A percentile compares a stretch with the other conserved stretches of the same genome.
Conservation (phyloP, 1,140 invertebrate species). For the Stenopsyche tienmushanensis region DNA sequence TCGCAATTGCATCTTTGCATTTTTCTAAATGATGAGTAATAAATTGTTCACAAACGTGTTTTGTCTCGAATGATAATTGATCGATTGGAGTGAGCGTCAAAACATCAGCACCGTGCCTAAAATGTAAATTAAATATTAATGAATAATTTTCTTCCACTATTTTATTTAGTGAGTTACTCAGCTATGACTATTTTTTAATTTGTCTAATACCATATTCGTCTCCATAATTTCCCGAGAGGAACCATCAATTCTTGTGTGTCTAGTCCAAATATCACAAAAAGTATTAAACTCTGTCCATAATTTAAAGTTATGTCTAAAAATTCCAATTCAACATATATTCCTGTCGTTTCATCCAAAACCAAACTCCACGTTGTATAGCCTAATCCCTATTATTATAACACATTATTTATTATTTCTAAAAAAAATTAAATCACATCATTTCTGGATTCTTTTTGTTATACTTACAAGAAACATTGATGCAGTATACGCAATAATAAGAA, state of each 20-base stretch:
- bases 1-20: conserved; percentile 77
- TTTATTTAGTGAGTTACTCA: not conserved
- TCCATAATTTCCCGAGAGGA: conserved; percentile 63
- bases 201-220: conserved; percentile 56
- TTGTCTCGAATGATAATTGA: conserved; percentile 74
- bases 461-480: conserved; percentile 85
- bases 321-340: conserved; percentile 87
- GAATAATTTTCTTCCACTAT: conserved; percentile 18
- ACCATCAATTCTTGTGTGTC: conserved; percentile 73
- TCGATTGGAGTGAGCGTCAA: conserved; percentile 70
- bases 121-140: conserved; percentile 20
- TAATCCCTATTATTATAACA: conserved; percentile 64
- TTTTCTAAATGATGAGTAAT: conserved; percentile 78
- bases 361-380: conserved; percentile 84
- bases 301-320: conserved; percentile 88
- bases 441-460: no score
- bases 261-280: conserved; percentile 83
- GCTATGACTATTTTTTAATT: not conserved
- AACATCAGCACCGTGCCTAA: conserved; percentile 68
- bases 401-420: not conserved
- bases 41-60: conserved; percentile 86
- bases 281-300: conserved; percentile 84
- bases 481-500: conserved; percentile 77
- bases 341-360: conserved; percentile 80
- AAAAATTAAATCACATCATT: conserved; percentile 3